These are phyloP conservation scores for Pseudomyrmex cubaensis DNA, from an alignment of 1,140 invertebrate species.

Conservation along the genomic window DNA sequence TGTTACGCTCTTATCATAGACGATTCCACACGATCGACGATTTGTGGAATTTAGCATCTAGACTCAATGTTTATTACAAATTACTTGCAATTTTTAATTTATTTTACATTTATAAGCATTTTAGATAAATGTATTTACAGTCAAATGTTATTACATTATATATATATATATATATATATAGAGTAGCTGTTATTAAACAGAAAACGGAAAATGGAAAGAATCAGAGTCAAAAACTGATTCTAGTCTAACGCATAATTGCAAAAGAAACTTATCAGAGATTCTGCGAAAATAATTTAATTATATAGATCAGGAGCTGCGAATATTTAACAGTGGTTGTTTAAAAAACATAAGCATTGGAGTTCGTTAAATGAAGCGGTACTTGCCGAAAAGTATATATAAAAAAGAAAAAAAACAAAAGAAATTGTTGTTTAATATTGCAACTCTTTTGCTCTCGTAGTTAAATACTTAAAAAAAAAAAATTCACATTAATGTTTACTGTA, in stretches of 20 bases:
- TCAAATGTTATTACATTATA: slow-evolving; percentile 77
- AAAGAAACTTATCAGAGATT: slow-evolving; percentile 57
- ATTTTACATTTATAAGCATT: slow-evolving; percentile 82
- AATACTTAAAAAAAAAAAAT: slow-evolving; percentile 46
- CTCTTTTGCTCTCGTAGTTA: slow-evolving; percentile 47
- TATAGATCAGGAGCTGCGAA: slow-evolving; percentile 71
- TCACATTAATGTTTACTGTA: slow-evolving; percentile 48
- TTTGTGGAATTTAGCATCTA: slow-evolving; percentile 82
- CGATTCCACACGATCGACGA: slow-evolving; percentile 77
- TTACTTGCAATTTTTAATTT: slow-evolving; percentile 82
- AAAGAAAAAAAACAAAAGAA: slow-evolving; percentile 37
- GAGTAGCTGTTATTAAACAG: slow-evolving; percentile 74
- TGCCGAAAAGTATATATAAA: slow-evolving; percentile 72
- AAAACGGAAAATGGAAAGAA: slow-evolving; percentile 52
- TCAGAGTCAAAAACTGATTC: slow-evolving; percentile 53
- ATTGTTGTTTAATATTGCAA: slow-evolving; percentile 58
- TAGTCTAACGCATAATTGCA: slow-evolving; percentile 68
- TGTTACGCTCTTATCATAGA: slow-evolving; percentile 77
- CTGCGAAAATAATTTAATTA: slow-evolving; percentile 48
- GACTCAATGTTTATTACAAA: slow-evolving; percentile 82
- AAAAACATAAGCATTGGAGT: slow-evolving; percentile 75
- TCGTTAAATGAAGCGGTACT: slow-evolving; percentile 74
- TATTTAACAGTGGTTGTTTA: slow-evolving; percentile 74
- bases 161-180: slow-evolving; percentile 63
- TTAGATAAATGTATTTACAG: slow-evolving; percentile 83